phyloP scores from a whole-genome alignment of 2,888 invertebrate genomes.

The Spodoptera picta region DNA sequence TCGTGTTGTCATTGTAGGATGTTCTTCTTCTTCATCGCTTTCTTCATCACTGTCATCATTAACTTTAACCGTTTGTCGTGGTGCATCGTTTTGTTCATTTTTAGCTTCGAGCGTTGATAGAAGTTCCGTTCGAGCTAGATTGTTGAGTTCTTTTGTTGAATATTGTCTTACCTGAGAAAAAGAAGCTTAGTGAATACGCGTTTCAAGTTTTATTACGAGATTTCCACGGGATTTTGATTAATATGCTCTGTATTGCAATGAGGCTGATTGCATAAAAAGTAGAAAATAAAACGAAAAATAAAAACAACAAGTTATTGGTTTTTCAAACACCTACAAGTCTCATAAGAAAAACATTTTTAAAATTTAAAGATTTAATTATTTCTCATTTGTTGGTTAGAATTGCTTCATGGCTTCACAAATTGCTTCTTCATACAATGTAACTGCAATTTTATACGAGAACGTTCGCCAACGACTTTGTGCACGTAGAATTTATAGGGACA shows the following conservation, averaged over 20 bases:
- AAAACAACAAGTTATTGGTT: too few species aligned
- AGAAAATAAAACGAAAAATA: too few species aligned
- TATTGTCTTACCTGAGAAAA: conserved; percentile 78
- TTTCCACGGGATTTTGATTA: too few species aligned
- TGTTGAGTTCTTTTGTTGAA: conserved; percentile 79
- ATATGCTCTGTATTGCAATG: too few species aligned
- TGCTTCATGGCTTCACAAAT: conserved; percentile 18
- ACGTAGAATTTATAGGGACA: not conserved
- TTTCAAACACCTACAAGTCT: not conserved
- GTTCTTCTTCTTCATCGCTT: conserved; percentile 49
- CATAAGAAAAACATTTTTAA: not conserved
- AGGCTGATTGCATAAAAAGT: too few species aligned
- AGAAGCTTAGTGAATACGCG: not conserved
- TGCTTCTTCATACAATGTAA: conserved; percentile 14
- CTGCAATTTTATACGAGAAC: conserved; percentile 34
- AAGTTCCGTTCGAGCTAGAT: conserved; percentile 77
- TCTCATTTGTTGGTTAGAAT: not conserved
- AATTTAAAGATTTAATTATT: conserved; percentile 10
- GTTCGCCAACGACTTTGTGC: conserved; percentile 1
- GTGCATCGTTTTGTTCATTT: conserved; percentile 66
- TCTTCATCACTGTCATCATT: conserved; percentile 29
- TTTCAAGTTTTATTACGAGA: too few species aligned
- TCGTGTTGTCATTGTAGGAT: conserved; percentile 62
- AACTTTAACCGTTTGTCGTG: conserved; percentile 43
- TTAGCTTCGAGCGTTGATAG: conserved; percentile 67